phyloP scores from a whole-genome alignment of 2,113 vertebrate genomes.

The Vireo altiloquus region DNA sequence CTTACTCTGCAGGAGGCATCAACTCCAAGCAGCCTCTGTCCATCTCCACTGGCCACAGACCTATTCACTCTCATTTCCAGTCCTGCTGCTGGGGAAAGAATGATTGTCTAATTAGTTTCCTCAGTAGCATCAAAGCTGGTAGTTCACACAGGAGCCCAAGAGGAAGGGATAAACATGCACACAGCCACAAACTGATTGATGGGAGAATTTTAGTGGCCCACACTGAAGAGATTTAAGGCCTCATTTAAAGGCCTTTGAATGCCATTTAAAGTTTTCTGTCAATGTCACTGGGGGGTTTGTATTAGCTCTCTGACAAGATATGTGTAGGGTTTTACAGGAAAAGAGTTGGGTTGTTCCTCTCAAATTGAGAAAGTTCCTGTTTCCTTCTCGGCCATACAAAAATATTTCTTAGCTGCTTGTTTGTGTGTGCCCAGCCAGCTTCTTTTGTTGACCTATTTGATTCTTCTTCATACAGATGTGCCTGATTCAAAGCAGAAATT shows the following conservation, averaged over 20 bases:
- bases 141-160: neutral
- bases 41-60: neutral
- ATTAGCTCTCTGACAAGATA: neutral
- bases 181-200: neutral
- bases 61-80: neutral
- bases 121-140: neutral
- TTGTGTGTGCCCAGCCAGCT: neutral
- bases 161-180: neutral
- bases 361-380: neutral
- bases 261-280: neutral
- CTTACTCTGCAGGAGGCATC: neutral
- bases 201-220: neutral
- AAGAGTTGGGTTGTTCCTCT: neutral
- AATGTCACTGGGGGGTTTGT: neutral
- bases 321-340: neutral
- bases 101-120: neutral
- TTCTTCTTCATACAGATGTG: neutral
- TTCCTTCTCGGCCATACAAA: neutral
- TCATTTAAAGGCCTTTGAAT: neutral
- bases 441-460: neutral
- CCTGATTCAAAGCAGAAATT: neutral
- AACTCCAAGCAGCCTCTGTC: neutral
- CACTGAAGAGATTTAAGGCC: neutral
- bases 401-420: neutral
- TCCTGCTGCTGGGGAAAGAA: neutral